Evolutionary conservation across 1,140 invertebrate species (phyloP).

Genomic region (Drosophila auraria): DNA sequence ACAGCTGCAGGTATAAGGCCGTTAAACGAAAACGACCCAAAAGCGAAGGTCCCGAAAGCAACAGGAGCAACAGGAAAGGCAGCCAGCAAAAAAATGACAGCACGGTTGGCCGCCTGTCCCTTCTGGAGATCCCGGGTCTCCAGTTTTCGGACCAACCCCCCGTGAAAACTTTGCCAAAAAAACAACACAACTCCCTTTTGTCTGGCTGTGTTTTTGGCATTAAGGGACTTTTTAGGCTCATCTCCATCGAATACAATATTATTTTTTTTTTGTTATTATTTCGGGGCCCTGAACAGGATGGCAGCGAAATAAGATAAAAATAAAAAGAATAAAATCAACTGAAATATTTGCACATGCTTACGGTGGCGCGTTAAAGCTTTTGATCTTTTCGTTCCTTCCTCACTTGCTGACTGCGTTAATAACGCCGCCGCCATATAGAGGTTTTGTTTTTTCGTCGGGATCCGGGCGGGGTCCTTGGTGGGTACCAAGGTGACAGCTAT

Average conservation of each 20-base stretch:
- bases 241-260: constrained; percentile 63
- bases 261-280: constrained; percentile 61
- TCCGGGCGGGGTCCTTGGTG: constrained; percentile 10
- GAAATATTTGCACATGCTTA: constrained; percentile 80
- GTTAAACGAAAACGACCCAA: constrained; percentile 63
- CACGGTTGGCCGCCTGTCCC: constrained; percentile 61
- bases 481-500: constrained; percentile 72
- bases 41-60: constrained; percentile 44
- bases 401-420: constrained; percentile 74
- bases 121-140: constrained; percentile 44
- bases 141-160: constrained; percentile 16
- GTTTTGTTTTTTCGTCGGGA: background rate
- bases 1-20: constrained; percentile 80
- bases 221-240: constrained; percentile 66
- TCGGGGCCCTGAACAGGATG: constrained; percentile 25
- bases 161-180: constrained; percentile 11
- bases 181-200: constrained; percentile 10
- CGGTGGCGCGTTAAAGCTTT: constrained; percentile 69
- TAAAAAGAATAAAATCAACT: constrained; percentile 73
- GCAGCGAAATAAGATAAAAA: constrained; percentile 45
- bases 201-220: constrained; percentile 47
- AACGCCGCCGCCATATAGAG: constrained; percentile 57
- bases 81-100: constrained; percentile 51
- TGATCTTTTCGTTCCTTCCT: constrained; percentile 70
- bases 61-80: constrained; percentile 29